Base-by-base conservation (phyloP, 1,140 invertebrate genomes). In the Brachionus rotundiformis region DNA sequence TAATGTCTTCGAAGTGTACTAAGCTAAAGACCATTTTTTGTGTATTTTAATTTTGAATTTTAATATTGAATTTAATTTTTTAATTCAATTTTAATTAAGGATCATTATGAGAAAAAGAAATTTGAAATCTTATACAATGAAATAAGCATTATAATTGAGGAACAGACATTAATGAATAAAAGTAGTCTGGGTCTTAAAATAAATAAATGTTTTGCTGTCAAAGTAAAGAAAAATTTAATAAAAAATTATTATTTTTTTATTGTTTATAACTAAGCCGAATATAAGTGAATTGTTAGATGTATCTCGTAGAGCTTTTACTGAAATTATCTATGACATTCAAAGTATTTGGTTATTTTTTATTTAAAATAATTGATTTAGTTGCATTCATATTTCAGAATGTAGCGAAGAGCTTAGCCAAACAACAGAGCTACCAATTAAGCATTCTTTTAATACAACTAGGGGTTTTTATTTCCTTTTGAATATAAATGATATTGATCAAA, bases 401-500 rank as follows among this genome's bases (percentile, higher is more conserved):
- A 44, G 31, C 11, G 36, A 44, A 8, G 68, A 73, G n/a, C 23
- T 73, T 2, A 73, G 68, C 44, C 1, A 41, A 27, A 8, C 16
- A 3, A 41, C 25, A 23, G 7, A 73, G 44, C 27, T 73, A 16
- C 39, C 68, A 1, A 73, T 73, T 10, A 73, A 73, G 25, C 41
- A 73, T 44, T 39, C 68, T 25, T 73, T 31, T 33, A 79, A 61
- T 31, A 31, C 47, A 25, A 63, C 49, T 39, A 36, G 76, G 25
- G 76, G 76, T 27, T 79, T 79, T 25, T 79, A 23, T 29, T 59
- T 79, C n/a, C 76, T 59, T 16, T n/a, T 79, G 16, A 79, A 16
- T 39, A 16, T 79, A 8, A 31, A 29, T n/a, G 65, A 19, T 5
- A 33, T 36, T 33, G 33, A 36, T 41, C 16, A 13, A 71, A 71